phyloP scores from a whole-genome alignment of 2,797 vertebrate species.

The Poecilia gillii region DNA sequence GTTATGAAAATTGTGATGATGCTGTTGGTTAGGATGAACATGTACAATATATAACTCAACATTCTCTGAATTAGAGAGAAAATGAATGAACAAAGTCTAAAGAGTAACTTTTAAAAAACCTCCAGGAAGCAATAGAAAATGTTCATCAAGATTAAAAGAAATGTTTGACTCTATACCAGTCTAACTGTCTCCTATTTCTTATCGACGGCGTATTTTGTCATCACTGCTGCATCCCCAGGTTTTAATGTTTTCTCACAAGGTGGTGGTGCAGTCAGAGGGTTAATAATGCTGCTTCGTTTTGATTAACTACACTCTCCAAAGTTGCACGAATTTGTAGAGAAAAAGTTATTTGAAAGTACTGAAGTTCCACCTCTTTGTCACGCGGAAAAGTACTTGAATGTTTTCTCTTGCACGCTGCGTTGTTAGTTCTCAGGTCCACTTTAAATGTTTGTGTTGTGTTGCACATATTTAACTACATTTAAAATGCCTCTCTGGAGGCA shows the following conservation, averaged over 20 bases:
- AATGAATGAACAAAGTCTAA: too few species aligned
- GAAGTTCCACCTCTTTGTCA: background rate
- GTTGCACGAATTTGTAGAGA: background rate
- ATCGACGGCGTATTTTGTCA: background rate
- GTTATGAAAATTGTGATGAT: too few species aligned
- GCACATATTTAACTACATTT: background rate
- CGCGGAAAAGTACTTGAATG: background rate
- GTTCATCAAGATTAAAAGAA: too few species aligned
- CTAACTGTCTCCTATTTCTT: too few species aligned
- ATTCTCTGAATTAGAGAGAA: too few species aligned
- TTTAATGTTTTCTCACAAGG: background rate
- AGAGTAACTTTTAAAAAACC: too few species aligned
- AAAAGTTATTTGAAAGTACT: background rate
- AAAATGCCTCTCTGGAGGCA: background rate
- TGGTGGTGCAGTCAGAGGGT: background rate
- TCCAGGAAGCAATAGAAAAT: too few species aligned
- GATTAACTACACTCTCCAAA: background rate
- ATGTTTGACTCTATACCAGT: too few species aligned
- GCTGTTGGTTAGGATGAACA: too few species aligned
- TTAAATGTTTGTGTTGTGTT: slow-evolving; percentile 59
- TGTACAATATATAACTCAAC: too few species aligned
- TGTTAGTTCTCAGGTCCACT: background rate
- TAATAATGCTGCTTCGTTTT: background rate
- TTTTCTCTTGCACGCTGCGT: background rate
- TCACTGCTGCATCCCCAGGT: background rate